These are phyloP conservation scores for Myotis findleyi DNA, from an alignment of 2,797 vertebrate genomes.

Conservation along the genomic window DNA sequence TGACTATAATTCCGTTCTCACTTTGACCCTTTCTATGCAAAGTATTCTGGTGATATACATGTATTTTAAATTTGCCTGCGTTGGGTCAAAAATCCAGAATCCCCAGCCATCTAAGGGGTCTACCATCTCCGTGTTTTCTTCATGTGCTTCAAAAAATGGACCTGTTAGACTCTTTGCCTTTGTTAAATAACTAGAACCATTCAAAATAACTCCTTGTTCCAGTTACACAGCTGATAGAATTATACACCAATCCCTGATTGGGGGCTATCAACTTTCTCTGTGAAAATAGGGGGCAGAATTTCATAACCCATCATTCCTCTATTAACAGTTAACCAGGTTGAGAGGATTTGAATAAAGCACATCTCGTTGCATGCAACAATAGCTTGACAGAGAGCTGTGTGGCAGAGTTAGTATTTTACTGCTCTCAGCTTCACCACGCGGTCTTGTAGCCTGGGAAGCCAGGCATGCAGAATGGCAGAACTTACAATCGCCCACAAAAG, in stretches of 20 bases:
- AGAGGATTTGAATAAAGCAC: conserved; percentile 80
- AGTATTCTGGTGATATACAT: neutral
- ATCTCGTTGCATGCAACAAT: conserved; percentile 68
- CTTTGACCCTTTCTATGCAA: neutral
- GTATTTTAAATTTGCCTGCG: neutral
- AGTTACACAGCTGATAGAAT: conserved; percentile 43
- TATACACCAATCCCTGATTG: conserved; percentile 44
- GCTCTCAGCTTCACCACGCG: conserved; percentile 77
- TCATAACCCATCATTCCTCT: conserved; percentile 58
- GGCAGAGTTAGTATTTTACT: conserved; percentile 75
- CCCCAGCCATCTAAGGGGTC: neutral
- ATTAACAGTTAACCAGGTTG: conserved; percentile 77
- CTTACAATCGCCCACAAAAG: conserved; percentile 74
- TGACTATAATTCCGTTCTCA: neutral
- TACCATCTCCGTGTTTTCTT: neutral
- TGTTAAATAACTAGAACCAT: neutral
- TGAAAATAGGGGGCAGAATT: conserved; percentile 68
- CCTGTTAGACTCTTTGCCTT: neutral
- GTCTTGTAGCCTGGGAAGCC: conserved; percentile 79
- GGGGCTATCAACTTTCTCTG: conserved; percentile 52
- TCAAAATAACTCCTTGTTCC: conserved; percentile 36
- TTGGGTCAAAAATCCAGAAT: neutral
- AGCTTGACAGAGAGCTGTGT: conserved; percentile 81
- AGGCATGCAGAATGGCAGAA: conserved; percentile 71
- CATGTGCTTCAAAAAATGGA: neutral